Evolutionary conservation across 2,888 invertebrate species (phyloP).

Genomic region (Onchidella celtica): DNA sequence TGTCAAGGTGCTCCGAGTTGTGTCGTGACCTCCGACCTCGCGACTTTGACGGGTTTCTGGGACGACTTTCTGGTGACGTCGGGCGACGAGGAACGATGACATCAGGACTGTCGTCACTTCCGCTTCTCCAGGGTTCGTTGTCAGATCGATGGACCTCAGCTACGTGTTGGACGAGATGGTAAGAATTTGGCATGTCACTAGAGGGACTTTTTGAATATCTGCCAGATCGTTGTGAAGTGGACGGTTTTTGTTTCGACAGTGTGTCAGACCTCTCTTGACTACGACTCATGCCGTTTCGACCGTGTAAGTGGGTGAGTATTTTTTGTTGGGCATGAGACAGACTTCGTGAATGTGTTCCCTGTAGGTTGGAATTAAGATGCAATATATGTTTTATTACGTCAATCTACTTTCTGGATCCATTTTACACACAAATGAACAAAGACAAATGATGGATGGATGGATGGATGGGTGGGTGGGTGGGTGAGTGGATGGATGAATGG

Average conservation of each 20-base stretch:
- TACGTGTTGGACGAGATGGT: constrained; percentile 3
- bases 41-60: background rate
- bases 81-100: background rate
- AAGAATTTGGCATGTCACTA: background rate
- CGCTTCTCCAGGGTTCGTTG: background rate
- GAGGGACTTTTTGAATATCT: background rate
- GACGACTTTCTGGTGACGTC: background rate
- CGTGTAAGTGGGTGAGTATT: constrained; percentile 29
- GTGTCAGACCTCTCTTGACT: background rate
- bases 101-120: background rate
- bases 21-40: background rate
- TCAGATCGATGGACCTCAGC: constrained; percentile 20
- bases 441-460: background rate
- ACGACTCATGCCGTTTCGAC: background rate
- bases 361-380: background rate
- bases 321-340: constrained; percentile 31
- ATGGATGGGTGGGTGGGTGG: background rate
- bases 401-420: too few species aligned
- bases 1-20: background rate
- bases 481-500: background rate
- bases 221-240: background rate
- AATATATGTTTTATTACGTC: too few species aligned
- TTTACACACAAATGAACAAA: too few species aligned
- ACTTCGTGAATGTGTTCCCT: background rate
- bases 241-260: background rate